Conservation (phyloP, 2,797 vertebrate species). For the Onychomys arenicola region DNA sequence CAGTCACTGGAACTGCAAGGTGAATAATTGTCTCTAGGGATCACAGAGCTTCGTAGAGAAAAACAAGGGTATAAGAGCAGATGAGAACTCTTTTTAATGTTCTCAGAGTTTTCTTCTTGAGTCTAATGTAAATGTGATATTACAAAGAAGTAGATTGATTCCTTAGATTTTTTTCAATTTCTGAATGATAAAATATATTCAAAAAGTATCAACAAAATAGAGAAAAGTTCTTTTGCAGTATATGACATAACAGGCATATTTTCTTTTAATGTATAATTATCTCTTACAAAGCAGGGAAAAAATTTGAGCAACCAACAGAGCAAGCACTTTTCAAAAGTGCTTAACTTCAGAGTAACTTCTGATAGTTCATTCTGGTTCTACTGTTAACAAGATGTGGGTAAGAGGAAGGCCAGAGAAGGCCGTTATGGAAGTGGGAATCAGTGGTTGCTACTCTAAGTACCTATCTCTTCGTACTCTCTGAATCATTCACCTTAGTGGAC, state of each 20-base stretch:
- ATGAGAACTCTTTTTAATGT: not conserved
- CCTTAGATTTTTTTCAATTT: conserved; percentile 45
- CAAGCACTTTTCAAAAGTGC: not conserved
- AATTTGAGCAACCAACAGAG: not conserved
- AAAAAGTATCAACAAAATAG: not conserved
- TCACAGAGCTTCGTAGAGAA: conserved; percentile 33
- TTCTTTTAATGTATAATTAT: conserved; percentile 28
- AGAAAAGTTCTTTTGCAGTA: not conserved
- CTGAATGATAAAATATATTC: conserved; percentile 9
- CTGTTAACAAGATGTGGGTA: not conserved
- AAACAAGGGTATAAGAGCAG: not conserved
- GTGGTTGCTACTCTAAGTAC: not conserved
- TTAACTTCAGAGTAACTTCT: conserved; percentile 4
- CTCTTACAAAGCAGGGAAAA: conserved; percentile 52
- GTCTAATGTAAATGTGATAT: conserved; percentile 16
- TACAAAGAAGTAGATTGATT: conserved; percentile 30
- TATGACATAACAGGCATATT: not conserved
- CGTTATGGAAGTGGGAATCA: not conserved
- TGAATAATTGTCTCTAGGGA: conserved; percentile 22
- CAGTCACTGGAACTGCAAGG: not conserved
- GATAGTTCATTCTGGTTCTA: not conserved
- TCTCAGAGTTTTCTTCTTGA: conserved; percentile 36
- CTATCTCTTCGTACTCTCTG: conserved; percentile 4
- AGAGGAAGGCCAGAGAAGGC: not conserved
- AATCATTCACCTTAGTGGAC: not conserved